Base-by-base conservation (phyloP, 2,113 vertebrate genomes). In the Lontra canadensis region DNA sequence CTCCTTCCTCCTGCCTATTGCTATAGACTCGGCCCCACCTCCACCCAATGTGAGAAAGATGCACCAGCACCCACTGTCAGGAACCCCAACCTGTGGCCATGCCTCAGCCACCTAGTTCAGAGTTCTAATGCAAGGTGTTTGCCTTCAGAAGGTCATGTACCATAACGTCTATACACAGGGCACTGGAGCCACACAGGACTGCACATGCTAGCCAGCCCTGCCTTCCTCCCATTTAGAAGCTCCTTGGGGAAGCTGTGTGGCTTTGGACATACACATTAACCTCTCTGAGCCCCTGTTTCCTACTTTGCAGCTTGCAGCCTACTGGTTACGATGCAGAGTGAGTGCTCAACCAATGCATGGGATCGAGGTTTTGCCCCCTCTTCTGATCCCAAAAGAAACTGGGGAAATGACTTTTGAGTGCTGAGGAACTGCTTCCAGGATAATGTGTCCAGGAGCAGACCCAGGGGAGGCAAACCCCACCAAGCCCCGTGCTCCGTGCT, bases 401-500 rank as follows among this genome's bases (percentile, higher is more conserved):
- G 20, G 7, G 4, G 36, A 57, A n/a, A 7, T 7, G 93, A 29
- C 13, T 12, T n/a, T 25, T 3, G 0, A 79, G 31, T 10, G 15
- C 57, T 8, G 1, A 36, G 44, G 11, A 49, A 20, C 59, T 57
- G 59, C 42, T 65, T n/a, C 80, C 44, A 21, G 55, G 49, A 52
- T 55, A 1, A 23, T 1, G 1, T 26, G 44, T 3, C 18, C 7
- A 0, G 1, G 49, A 39, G 36, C 21, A 36, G 55, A 65, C 7
- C 39, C 31, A 6, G 49, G 59, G 65, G 17, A 42, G 55, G 61
- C n/a, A 3, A 25, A 49, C 74, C n/a, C 23, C 52, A 1, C 26
- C 0, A 0, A 39, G 78, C 21, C 69, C 55, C 0, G 0, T 1
- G 26, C 76, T 71, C 87, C n/a, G 44, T 0, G 4, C 74, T 0